Percentiles rank a stretch among this genome's conserved stretches.
Evolutionary conservation across 2,888 invertebrate species (phyloP).

Genomic region (Phasia obesa): DNA sequence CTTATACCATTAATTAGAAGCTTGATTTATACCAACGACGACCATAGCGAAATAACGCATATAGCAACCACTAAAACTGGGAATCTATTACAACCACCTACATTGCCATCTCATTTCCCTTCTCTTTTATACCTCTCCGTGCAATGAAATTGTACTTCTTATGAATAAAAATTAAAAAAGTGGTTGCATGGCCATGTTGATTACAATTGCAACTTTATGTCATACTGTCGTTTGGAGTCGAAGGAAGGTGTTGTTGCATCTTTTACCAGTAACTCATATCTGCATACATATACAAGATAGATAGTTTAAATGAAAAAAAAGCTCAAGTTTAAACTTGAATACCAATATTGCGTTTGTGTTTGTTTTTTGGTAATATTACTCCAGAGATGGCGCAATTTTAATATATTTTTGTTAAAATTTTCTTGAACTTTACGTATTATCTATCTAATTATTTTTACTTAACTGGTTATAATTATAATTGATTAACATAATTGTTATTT

Average conservation of each 20-base stretch:
- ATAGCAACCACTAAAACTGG: conserved; percentile 42
- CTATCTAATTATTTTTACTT: too few relatives aligned
- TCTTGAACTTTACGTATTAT: too few relatives aligned
- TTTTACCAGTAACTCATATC: conserved; percentile 7
- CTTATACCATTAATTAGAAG: conserved; percentile 78
- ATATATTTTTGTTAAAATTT: too few relatives aligned
- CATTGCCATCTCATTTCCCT: conserved; percentile 12
- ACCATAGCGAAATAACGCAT: conserved; percentile 69
- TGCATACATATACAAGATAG: conserved; percentile 3
- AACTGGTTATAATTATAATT: too few relatives aligned
- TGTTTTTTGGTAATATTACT: too few relatives aligned
- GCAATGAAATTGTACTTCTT: background rate
- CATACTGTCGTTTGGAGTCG: conserved; percentile 1
- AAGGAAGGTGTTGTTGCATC: conserved; percentile 21
- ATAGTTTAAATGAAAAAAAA: too few relatives aligned
- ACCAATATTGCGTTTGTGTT: too few relatives aligned
- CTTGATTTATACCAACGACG: conserved; percentile 78
- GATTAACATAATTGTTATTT: too few relatives aligned
- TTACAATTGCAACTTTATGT: conserved; percentile 21
- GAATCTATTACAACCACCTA: conserved; percentile 62
- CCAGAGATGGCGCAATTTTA: too few relatives aligned
- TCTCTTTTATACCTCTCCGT: too few relatives aligned
- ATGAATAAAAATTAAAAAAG: conserved; percentile 9
- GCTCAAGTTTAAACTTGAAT: too few relatives aligned
- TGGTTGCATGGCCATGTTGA: conserved; percentile 12